Conservation (phyloP, 2,888 invertebrate species). For the Macropis europaea region DNA sequence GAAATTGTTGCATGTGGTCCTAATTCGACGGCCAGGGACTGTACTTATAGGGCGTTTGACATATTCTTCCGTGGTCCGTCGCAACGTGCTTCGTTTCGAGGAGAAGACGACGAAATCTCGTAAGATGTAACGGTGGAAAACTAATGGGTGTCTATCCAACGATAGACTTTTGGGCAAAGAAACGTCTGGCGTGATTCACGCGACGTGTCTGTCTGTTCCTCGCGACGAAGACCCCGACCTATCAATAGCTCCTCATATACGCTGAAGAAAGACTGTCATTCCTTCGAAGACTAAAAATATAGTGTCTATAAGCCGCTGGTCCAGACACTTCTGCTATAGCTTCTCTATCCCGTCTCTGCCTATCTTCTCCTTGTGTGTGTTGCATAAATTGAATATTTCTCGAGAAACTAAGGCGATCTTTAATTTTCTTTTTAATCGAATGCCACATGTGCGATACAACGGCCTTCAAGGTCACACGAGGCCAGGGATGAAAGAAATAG, state of each 20-base stretch:
- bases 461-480: too few relatives aligned
- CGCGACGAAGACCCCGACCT: constrained; percentile 65
- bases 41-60: too few relatives aligned
- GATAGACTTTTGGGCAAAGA: constrained; percentile 53
- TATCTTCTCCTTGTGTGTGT: neutral
- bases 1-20: too few relatives aligned
- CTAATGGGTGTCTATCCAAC: neutral
- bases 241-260: constrained; percentile 77
- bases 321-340: constrained; percentile 17
- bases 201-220: constrained; percentile 62
- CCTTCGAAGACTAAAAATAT: constrained; percentile 75
- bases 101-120: neutral
- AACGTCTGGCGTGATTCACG: constrained; percentile 69
- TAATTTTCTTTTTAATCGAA: too few relatives aligned
- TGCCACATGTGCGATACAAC: too few relatives aligned
- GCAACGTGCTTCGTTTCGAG: neutral
- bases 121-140: neutral
- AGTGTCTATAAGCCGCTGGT: constrained; percentile 56
- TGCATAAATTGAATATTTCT: too few relatives aligned
- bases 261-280: constrained; percentile 75
- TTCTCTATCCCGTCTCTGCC: constrained; percentile 6
- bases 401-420: too few relatives aligned
- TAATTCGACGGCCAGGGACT: too few relatives aligned
- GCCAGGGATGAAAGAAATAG: too few relatives aligned
- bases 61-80: too few relatives aligned